phyloP scores from a whole-genome alignment of 2,113 vertebrate genomes.

The Uria lomvia region DNA sequence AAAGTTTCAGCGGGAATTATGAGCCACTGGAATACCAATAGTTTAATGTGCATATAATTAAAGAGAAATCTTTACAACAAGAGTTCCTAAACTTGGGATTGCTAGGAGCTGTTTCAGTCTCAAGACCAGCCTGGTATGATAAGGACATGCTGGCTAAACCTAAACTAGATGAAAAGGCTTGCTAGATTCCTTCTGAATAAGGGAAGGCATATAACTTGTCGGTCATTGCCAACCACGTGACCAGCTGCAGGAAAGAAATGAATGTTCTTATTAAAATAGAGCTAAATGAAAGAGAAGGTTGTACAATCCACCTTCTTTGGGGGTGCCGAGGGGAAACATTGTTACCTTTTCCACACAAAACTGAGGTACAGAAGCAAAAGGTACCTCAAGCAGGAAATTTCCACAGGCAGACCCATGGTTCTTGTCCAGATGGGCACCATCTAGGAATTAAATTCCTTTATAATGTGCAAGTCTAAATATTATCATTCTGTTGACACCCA shows the following conservation, averaged over 20 bases:
- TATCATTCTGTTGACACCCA: background rate
- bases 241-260: background rate
- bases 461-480: background rate
- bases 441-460: background rate
- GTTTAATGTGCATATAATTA: background rate
- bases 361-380: background rate
- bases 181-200: background rate
- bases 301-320: background rate
- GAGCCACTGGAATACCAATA: background rate
- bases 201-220: background rate
- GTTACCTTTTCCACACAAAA: background rate
- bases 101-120: background rate
- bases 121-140: background rate
- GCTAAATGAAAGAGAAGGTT: background rate
- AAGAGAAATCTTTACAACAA: background rate
- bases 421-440: background rate
- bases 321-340: background rate
- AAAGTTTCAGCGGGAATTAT: background rate
- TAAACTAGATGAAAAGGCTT: background rate
- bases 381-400: background rate
- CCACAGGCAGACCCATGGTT: background rate
- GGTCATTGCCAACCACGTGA: background rate
- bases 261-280: background rate
- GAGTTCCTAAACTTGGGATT: background rate
- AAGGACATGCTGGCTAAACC: background rate